These are phyloP conservation scores for Drosophila pseudotalamancana DNA, from an alignment of 2,888 invertebrate genomes.

Conservation along the genomic window DNA sequence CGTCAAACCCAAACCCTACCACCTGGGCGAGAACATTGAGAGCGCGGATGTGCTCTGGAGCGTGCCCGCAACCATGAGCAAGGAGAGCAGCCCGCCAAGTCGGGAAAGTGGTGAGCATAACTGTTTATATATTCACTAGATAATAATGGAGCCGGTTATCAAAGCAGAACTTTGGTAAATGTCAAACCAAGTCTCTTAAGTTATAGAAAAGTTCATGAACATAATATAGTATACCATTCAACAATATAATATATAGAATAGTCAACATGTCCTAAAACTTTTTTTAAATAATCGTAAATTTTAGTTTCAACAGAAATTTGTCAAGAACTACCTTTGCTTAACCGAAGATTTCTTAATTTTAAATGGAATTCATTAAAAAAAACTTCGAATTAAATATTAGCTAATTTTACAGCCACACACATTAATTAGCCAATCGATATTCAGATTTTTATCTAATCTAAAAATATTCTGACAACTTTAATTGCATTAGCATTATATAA, in stretches of 20 bases:
- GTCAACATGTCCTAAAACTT: no score
- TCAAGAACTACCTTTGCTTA: no score
- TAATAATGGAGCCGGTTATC: no score
- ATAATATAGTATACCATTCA: no score
- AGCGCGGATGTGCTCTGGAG: constrained; percentile 85
- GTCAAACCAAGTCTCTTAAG: no score
- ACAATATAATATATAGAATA: no score
- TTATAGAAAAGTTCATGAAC: no score
- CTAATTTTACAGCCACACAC: neutral
- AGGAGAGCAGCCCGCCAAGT: constrained; percentile 50
- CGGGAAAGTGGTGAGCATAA: constrained; percentile 52
- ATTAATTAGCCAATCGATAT: neutral
- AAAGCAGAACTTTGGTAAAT: no score
- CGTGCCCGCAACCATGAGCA: constrained; percentile 83
- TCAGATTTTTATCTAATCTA: constrained; percentile 4
- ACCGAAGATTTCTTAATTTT: neutral
- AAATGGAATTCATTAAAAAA: no score
- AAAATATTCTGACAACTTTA: constrained; percentile 10
- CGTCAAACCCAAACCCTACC: constrained; percentile 90
- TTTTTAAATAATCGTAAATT: no score
- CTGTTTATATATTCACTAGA: no score
- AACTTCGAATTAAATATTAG: neutral
- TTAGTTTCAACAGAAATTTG: no score
- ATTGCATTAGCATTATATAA: neutral
- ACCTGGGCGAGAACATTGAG: constrained; percentile 88